Evolutionary conservation across 1,140 invertebrate species (phyloP).

Genomic region (Magallana gigas): DNA sequence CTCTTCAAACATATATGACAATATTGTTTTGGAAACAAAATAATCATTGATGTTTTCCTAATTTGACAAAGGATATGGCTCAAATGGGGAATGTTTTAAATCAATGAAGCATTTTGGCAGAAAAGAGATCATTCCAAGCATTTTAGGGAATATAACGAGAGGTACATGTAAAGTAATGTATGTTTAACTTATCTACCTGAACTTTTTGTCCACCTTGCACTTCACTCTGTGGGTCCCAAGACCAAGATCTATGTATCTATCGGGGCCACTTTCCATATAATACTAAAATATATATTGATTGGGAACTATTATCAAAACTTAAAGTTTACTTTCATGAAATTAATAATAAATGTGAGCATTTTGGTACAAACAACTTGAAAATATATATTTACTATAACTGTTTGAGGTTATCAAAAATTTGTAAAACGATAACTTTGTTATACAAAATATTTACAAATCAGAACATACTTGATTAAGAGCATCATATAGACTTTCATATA

Average conservation of each 20-base stretch:
- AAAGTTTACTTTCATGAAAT: too few species aligned
- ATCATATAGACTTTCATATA: slow-evolving; percentile 70
- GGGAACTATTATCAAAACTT: too few species aligned
- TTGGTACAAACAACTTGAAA: too few species aligned
- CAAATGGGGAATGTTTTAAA: too few species aligned
- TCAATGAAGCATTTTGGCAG: background rate
- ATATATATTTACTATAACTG: too few species aligned
- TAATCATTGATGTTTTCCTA: too few species aligned
- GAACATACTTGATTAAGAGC: slow-evolving; percentile 73
- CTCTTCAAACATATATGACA: too few species aligned
- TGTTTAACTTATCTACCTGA: slow-evolving; percentile 65
- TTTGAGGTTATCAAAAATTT: too few species aligned
- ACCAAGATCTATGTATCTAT: slow-evolving; percentile 76
- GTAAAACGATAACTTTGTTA: too few species aligned
- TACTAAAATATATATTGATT: slow-evolving; percentile 63
- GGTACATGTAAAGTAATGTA: slow-evolving; percentile 44
- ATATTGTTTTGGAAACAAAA: too few species aligned
- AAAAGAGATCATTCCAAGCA: slow-evolving; percentile 47
- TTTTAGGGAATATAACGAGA: slow-evolving; percentile 62
- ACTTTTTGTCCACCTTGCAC: slow-evolving; percentile 73
- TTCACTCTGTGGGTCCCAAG: slow-evolving; percentile 77
- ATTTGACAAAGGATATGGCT: too few species aligned
- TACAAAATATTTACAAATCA: background rate
- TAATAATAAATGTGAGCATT: too few species aligned
- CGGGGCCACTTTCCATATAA: slow-evolving; percentile 72